phyloP scores from a whole-genome alignment of 2,797 vertebrate genomes.

The Buceros bicornis region DNA sequence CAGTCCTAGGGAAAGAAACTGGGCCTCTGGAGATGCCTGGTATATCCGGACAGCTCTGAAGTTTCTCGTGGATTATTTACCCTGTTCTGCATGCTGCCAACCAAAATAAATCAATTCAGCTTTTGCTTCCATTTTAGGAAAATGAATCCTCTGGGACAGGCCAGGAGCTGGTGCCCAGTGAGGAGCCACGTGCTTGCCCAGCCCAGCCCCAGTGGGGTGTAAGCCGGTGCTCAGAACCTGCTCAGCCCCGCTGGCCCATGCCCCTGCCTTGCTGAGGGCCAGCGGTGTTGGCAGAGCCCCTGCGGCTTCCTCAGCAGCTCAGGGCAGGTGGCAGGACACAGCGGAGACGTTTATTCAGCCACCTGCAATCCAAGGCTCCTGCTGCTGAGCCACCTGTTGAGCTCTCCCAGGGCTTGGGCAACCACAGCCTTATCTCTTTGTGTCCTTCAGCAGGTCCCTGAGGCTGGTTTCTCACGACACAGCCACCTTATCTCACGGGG shows the following conservation, averaged over 20 bases:
- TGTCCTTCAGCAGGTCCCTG: neutral
- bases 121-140: conserved; percentile 65
- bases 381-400: neutral
- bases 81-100: neutral
- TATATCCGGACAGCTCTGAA: neutral
- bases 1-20: fast-evolving
- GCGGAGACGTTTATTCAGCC: neutral
- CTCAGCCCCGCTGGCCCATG: fast-evolving
- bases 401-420: neutral
- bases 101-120: conserved; percentile 50
- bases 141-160: conserved; percentile 30
- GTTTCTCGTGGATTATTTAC: neutral
- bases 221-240: fast-evolving
- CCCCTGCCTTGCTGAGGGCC: neutral
- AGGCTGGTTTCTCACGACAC: neutral
- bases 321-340: neutral
- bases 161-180: neutral
- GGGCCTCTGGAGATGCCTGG: neutral
- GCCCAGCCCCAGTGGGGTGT: neutral
- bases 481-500: neutral
- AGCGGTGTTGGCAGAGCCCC: neutral
- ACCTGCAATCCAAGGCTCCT: neutral
- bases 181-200: neutral
- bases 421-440: conserved; percentile 10
- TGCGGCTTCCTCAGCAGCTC: neutral